Evolutionary conservation across 92 coral and sea anemone genomes (phyloP), one percentile per base, ranked within the genome.

Genomic region (Blastomussa wellsi): DNA sequence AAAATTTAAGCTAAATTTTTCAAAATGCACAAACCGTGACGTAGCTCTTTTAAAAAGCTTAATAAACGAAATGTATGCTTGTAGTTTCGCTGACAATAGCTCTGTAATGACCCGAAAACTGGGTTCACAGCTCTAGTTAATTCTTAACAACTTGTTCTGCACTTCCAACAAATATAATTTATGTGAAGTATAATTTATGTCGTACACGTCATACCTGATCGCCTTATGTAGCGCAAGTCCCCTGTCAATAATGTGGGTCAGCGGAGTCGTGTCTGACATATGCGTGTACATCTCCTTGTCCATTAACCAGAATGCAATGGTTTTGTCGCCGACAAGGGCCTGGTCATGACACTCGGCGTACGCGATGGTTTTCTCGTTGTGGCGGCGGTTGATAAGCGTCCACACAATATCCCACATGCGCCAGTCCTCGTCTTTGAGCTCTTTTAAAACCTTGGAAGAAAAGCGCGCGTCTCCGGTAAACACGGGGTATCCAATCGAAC

Each of bases 301-400:
- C 98, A 96, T 96, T 52, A 96, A 71, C 98, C 98, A 96, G 91
- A 96, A 96, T 39, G 98, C 98, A 74, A 96, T 84, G 17, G 98
- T 94, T 87, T 96, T 96, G 84, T 96, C 98, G 16, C 98, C 98
- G 36, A 96, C 98, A 28, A 96, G 86, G 49, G 98, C 98, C 86
- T 96, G 98, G 87, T 96, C 98, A 82, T 96, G 98, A 68, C 93
- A 90, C 84, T 96, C 98, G 6, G 98, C 95, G 66, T 96, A 96
- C 4, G 98, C 92, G n/a, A 96, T 96, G 14, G 98, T 91, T 85
- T 94, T 96, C 89, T 96, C 98, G 44, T 90, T 92, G 55, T 96
- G 97, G 4, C 98, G 93, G 28, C 98, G 90, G 82, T 96, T 96
- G 38, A 92, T 91, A 77, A 96, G 86, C 11, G 94, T 88, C 91